These are phyloP conservation scores for Pangasius larnaudii DNA, from an alignment of 2,797 vertebrate species.

Conservation along the genomic window DNA sequence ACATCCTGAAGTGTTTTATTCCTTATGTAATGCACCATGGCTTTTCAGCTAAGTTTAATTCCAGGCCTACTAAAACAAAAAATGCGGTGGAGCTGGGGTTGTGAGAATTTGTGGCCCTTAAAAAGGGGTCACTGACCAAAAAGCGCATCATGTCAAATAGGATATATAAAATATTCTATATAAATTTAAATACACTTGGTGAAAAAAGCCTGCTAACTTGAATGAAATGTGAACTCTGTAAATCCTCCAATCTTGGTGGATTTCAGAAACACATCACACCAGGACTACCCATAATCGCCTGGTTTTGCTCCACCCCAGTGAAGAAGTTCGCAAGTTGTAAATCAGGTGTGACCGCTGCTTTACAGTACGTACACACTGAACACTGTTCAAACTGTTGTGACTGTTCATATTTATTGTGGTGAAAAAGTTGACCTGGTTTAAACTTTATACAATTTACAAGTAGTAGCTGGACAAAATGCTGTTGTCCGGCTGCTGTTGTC, in stretches of 20 bases:
- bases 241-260: neutral
- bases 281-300: neutral
- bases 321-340: neutral
- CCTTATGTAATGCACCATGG: neutral
- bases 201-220: neutral
- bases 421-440: neutral
- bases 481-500: neutral
- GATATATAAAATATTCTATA: neutral
- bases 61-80: neutral
- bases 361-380: neutral
- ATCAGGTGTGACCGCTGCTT: neutral
- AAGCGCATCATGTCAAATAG: neutral
- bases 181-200: neutral
- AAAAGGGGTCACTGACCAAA: neutral
- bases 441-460: neutral
- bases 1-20: neutral
- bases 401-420: neutral
- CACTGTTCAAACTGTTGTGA: neutral
- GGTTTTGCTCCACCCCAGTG: neutral
- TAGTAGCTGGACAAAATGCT: neutral
- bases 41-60: neutral
- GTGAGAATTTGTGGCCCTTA: neutral
- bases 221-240: neutral
- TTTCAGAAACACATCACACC: neutral
- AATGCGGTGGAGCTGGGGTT: neutral